Percentiles rank a stretch among this genome's conserved stretches.
Conservation (phyloP, 1,140 invertebrate genomes). For the Nymphalis io region DNA sequence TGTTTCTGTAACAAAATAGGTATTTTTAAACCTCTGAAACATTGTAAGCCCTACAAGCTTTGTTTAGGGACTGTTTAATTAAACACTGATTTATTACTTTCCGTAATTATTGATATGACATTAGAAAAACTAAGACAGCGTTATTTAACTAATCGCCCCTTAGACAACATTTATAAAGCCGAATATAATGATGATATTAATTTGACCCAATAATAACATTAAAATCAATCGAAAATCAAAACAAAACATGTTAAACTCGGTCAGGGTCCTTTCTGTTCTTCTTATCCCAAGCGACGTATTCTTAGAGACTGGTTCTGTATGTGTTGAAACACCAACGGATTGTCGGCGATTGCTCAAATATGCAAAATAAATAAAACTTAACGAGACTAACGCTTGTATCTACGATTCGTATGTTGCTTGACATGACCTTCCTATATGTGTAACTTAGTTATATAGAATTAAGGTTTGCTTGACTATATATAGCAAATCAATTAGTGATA, state of each 20-base stretch:
- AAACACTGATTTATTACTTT: too few species aligned
- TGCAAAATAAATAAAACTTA: constrained; percentile 44
- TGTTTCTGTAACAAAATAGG: constrained; percentile 25
- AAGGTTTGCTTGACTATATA: background rate
- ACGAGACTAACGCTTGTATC: background rate
- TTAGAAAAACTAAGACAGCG: too few species aligned
- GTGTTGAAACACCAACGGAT: constrained; percentile 48
- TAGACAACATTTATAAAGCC: too few species aligned
- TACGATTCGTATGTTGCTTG: constrained; percentile 6
- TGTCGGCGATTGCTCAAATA: constrained; percentile 52
- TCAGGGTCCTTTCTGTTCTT: constrained; percentile 67
- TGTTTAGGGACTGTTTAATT: too few species aligned
- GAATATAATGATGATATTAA: too few species aligned
- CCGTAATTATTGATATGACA: too few species aligned
- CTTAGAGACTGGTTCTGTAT: constrained; percentile 57
- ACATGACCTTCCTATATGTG: constrained; percentile 20
- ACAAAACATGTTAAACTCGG: constrained; percentile 50
- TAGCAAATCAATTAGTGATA: background rate
- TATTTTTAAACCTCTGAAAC: background rate
- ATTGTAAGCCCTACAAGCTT: too few species aligned
- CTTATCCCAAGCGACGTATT: constrained; percentile 48
- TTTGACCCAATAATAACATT: background rate
- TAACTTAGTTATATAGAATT: constrained; percentile 1
- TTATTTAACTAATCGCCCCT: too few species aligned
- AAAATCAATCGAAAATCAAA: constrained; percentile 30